Percentiles rank a stretch among this genome's conserved stretches.
Evolutionary conservation across 35 echinoderm and acorn worm genomes (phyloP).

Genomic region (Anneissia japonica): DNA sequence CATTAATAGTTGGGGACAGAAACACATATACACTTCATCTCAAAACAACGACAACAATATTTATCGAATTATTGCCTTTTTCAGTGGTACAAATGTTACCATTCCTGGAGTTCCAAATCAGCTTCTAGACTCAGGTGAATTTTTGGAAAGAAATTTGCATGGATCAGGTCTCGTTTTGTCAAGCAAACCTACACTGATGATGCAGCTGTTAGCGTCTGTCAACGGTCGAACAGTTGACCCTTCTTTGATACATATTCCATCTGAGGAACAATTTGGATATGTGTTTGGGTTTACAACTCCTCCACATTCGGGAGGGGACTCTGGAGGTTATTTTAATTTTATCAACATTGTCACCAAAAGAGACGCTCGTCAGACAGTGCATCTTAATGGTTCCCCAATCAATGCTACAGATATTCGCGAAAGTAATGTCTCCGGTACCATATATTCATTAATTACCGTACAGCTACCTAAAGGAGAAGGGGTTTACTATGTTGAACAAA

Average conservation of each 20-base stretch:
- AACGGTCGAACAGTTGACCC: conserved; percentile 41
- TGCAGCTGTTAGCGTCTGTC: conserved; percentile 31
- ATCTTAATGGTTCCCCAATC: conserved; percentile 21
- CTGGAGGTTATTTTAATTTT: conserved; percentile 38
- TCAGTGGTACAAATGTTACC: conserved; percentile 13
- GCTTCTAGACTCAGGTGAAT: conserved; percentile 26
- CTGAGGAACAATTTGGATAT: conserved; percentile 48
- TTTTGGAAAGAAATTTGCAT: conserved; percentile 28
- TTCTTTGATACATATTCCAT: conserved; percentile 52
- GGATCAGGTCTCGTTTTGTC: conserved; percentile 40
- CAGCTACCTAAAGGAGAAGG: conserved; percentile 52
- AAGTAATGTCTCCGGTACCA: not conserved
- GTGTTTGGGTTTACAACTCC: conserved; percentile 62
- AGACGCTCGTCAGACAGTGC: conserved; percentile 9
- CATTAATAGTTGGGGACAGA: conserved; percentile 49
- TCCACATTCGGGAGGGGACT: conserved; percentile 38
- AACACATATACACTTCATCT: conserved; percentile 44
- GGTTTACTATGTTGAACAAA: conserved; percentile 51
- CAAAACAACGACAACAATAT: not conserved
- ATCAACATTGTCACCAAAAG: conserved; percentile 49
- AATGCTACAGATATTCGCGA: not conserved
- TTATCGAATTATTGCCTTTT: conserved; percentile 43
- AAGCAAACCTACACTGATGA: conserved; percentile 29
- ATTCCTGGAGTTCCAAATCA: conserved; percentile 6
- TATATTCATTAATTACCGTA: conserved; percentile 39